Evolutionary conservation across 2,113 vertebrate genomes (phyloP).

Genomic region (Euleptes europaea): DNA sequence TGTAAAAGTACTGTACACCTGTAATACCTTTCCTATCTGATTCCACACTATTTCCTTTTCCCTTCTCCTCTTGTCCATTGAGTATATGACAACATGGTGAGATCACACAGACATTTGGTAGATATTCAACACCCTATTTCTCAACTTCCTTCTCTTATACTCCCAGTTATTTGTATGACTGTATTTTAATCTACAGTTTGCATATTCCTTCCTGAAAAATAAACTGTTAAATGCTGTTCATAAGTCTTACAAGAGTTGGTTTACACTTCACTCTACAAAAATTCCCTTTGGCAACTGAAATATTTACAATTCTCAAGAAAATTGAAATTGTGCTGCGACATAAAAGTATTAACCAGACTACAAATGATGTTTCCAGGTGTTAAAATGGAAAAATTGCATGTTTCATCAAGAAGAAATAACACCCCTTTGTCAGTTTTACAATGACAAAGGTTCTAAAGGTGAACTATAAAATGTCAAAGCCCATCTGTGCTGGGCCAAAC

Average conservation of each 20-base stretch:
- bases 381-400: conserved; percentile 11
- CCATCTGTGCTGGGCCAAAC: conserved; percentile 12
- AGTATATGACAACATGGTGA: background rate
- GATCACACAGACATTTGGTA: background rate
- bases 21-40: too few relatives aligned
- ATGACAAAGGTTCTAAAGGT: background rate
- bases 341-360: conserved; percentile 8
- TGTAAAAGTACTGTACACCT: background rate
- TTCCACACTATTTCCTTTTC: background rate
- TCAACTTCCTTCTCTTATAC: background rate
- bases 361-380: background rate
- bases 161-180: background rate
- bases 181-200: background rate
- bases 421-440: background rate
- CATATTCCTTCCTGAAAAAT: conserved; percentile 8
- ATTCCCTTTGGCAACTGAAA: background rate
- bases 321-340: background rate
- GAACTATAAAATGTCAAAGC: conserved; percentile 23
- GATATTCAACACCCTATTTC: background rate
- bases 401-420: conserved; percentile 7
- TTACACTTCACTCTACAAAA: conserved; percentile 13
- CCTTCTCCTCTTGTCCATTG: background rate
- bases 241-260: background rate
- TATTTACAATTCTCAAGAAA: background rate
- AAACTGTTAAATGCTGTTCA: background rate